Evolutionary conservation across 2,113 vertebrate species (phyloP).

Genomic region (Malurus melanocephalus): DNA sequence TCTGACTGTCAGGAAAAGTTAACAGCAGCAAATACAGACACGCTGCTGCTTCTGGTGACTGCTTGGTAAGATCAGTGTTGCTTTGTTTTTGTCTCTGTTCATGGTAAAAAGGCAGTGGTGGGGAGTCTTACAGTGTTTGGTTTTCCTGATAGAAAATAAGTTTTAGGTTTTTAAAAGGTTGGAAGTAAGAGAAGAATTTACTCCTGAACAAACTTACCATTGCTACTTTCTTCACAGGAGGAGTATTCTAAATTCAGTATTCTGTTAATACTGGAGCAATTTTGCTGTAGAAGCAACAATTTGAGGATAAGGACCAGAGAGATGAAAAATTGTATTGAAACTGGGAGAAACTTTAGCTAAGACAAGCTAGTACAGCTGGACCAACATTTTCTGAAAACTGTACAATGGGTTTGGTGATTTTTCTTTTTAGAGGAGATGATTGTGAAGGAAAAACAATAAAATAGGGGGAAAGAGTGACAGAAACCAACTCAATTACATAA

Average conservation of each 20-base stretch:
- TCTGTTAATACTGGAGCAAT: neutral
- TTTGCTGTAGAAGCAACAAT: neutral
- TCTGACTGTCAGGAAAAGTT: neutral
- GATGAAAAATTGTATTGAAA: neutral
- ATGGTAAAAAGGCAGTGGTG: neutral
- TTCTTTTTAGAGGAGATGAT: neutral
- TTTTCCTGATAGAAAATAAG: neutral
- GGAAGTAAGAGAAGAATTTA: neutral
- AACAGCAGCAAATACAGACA: neutral
- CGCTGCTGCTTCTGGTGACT: neutral
- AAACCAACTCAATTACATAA: neutral
- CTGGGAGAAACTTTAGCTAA: neutral
- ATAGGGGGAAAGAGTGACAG: fast-evolving
- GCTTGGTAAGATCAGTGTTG: fast-evolving
- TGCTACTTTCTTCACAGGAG: neutral
- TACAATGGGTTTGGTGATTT: neutral
- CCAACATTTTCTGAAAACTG: neutral
- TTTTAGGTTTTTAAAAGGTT: neutral
- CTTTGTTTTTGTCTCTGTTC: neutral
- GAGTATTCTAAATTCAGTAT: neutral
- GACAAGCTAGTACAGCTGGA: neutral
- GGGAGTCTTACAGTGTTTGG: neutral
- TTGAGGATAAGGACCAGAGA: neutral
- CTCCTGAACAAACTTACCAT: neutral
- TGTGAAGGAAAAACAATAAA: neutral